Percentiles rank a stretch among this genome's conserved stretches.
Conservation (phyloP, 2,113 vertebrate species). For the Pimephales promelas region DNA sequence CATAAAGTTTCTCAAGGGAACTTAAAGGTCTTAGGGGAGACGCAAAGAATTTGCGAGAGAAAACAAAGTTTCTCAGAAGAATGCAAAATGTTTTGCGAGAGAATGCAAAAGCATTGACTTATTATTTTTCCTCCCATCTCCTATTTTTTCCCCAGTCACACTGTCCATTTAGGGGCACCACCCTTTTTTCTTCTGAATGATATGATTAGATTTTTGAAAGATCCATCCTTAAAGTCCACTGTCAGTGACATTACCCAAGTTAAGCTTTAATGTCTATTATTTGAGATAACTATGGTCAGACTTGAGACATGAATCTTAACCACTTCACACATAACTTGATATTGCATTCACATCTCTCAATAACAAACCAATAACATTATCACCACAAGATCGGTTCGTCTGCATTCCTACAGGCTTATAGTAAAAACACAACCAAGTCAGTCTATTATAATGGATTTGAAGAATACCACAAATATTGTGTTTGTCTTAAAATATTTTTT, state of each 20-base stretch:
- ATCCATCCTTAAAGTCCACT: background rate
- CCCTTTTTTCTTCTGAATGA: background rate
- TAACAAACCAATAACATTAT: conserved; percentile 18
- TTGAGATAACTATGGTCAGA: background rate
- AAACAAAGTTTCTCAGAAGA: too few relatives aligned
- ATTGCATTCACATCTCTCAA: background rate
- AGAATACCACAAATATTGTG: background rate
- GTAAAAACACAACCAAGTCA: background rate
- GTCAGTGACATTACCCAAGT: background rate
- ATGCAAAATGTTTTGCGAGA: too few relatives aligned
- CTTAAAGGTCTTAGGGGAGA: too few relatives aligned
- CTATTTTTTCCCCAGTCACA: too few relatives aligned
- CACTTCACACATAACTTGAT: background rate
- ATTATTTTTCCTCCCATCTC: too few relatives aligned
- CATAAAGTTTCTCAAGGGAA: too few relatives aligned
- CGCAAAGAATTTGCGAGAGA: too few relatives aligned
- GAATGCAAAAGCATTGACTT: too few relatives aligned
- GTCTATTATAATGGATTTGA: background rate
- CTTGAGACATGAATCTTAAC: background rate
- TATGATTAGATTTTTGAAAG: background rate
- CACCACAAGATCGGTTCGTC: background rate
- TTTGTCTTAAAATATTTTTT: conserved; percentile 45
- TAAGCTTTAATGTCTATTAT: background rate
- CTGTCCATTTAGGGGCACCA: too few relatives aligned
- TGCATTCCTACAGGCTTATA: background rate